Base-by-base conservation (phyloP, 1,140 invertebrate genomes). In the Tigriopus japonicus region DNA sequence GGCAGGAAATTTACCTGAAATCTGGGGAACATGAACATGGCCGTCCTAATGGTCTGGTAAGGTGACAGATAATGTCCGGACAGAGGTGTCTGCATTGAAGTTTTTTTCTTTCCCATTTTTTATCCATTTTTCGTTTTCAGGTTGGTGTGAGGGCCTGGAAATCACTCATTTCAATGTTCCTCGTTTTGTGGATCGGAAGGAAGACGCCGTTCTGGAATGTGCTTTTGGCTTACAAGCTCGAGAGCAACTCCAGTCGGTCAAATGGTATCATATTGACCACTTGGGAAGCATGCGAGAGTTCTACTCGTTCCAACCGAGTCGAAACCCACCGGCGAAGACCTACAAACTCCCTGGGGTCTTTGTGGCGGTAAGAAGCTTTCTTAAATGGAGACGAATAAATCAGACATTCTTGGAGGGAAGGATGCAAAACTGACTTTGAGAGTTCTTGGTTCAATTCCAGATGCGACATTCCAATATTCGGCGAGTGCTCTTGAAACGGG, bases 221-320 rank as follows among this genome's bases (percentile, higher is more conserved):
- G 28, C 35, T 6, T 58, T 58, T 41, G 21, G 24, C 9, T 41
- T 58, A 24, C 28, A 58, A 23, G 24, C 21, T 14, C 55, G 41
- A 6, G 55, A 58, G 42, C 35, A 40, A 7, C 28, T 58, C 14
- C 41, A 28, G 12, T 58, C 55, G 35, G 55, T 58, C 17, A 58
- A 58, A 58, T 58, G 55, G 55, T 58, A 58, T 42, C 55, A 41
- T 23, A 58, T 58, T n/a, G 28, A 42, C 17, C 21, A 58, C n/a
- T 41, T 17, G 14, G 55, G 55, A 42, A 6, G 17, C 3, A 23
- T 58, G 40, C 14, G 42, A 23, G 55, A 58, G 40, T 58, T 58
- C 23, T 58, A 58, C 23, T 41, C 55, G 15, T 58, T n/a, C 17
- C 24, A 42, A 41, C 55, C 55, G 5, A 24, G 55, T 14, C 35